Base-by-base conservation (phyloP, 2,888 invertebrate genomes). In the Epirrita christyi region DNA sequence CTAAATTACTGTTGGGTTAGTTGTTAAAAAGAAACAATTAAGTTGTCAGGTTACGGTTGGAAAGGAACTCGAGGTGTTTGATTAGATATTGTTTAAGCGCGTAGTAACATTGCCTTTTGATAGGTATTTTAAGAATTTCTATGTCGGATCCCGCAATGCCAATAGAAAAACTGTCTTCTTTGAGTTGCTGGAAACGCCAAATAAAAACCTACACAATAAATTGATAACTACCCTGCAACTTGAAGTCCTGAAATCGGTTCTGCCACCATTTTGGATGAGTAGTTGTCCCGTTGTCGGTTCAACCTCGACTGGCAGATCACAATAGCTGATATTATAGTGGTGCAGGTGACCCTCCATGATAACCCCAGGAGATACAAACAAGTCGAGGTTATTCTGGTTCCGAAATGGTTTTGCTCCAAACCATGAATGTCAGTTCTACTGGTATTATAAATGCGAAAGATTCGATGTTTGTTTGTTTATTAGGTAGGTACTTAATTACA, bases 191-290 rank as follows among this genome's bases (percentile, higher is more conserved):
- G 2, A 21, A 21, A 4, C 21, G 4, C 21, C 21, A 21, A n/a
- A 21, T 21, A 21, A 3, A 21, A 21, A 4, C 21, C 21, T 21
- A 4, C 32, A 29, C 32, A 49, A 21, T 15, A 55, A 44, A 42
- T 36, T 50, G 46, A 61, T 55, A 61, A 56, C 93, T 93, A 96
- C 96, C 93, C 93, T 59, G 96, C 94, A 58, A 95, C 86, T 80
- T 93, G 88, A 1, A 93, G 94, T 75, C 96, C 96, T 47, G 95
- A 96, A 68, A 96, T 92, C 44, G 92, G 72, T 79, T 80, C 63
- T 47, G 89, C 89, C 64, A 83, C 82, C 88, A 89, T 89, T 56
- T 63, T 81, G 68, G 55, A 49, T 44, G 54, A 64, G 67, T 64
- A 67, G 68, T 70, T 61, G 59, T 72, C 78, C 85, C 85, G 36